Evolutionary conservation across 1,140 invertebrate species (phyloP).

Genomic region (Ostrea denselamellosa): DNA sequence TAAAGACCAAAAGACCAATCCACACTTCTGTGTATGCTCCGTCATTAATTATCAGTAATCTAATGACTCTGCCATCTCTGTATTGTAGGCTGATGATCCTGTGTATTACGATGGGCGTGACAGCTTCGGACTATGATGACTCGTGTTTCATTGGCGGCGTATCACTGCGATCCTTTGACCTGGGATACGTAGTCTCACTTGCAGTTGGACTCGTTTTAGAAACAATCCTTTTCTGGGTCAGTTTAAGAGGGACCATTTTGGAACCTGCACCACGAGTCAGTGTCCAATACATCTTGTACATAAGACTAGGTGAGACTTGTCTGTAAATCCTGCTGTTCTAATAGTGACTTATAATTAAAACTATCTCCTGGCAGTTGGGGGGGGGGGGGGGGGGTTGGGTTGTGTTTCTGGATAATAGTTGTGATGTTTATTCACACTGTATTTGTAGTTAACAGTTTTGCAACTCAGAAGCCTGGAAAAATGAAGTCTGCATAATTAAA

Average conservation of each 20-base stretch:
- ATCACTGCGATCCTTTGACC: conserved; percentile 84
- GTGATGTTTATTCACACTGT: too few relatives aligned
- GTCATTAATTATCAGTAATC: too few relatives aligned
- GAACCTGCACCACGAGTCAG: conserved; percentile 86
- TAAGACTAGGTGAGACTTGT: conserved; percentile 86
- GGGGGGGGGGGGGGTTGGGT: too few relatives aligned
- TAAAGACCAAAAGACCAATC: too few relatives aligned
- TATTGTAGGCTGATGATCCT: conserved; percentile 82
- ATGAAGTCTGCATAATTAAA: too few relatives aligned
- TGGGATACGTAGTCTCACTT: conserved; percentile 87
- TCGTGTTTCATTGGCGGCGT: conserved; percentile 78
- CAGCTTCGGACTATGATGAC: conserved; percentile 79
- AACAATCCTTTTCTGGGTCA: conserved; percentile 86
- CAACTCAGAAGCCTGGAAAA: too few relatives aligned
- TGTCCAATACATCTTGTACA: conserved; percentile 91
- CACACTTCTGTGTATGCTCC: too few relatives aligned
- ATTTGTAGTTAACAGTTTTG: too few relatives aligned
- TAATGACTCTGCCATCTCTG: background rate
- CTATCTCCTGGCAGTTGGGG: background rate
- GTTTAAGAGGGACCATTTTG: conserved; percentile 90
- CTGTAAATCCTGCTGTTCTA: background rate
- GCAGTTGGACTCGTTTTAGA: conserved; percentile 86
- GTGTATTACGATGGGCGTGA: conserved; percentile 83
- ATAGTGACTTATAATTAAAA: background rate
- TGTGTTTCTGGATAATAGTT: too few relatives aligned